A percentile compares a stretch with the other conserved stretches of the same genome.
phyloP scores from a whole-genome alignment of 2,113 vertebrate species.

The Engystomops pustulosus region DNA sequence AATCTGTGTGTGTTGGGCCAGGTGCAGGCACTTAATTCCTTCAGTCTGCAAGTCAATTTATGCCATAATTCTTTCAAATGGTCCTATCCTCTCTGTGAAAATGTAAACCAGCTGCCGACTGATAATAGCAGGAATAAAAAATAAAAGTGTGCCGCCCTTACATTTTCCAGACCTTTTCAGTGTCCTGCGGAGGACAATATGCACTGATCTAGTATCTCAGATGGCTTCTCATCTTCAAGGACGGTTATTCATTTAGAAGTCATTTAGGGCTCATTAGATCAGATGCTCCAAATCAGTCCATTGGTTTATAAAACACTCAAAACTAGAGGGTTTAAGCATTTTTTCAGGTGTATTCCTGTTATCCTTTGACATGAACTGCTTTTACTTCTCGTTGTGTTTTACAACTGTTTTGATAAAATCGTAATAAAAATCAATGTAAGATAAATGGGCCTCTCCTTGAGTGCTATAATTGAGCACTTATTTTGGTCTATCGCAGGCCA shows the following conservation, averaged over 20 bases:
- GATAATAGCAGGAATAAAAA: slow-evolving; percentile 75
- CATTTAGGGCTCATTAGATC: slow-evolving; percentile 17
- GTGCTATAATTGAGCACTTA: background rate
- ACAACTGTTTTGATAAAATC: background rate
- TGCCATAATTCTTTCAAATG: slow-evolving; percentile 80
- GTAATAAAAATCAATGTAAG: background rate
- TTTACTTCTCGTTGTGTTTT: background rate
- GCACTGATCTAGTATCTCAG: slow-evolving; percentile 62
- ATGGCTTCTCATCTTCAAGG: background rate
- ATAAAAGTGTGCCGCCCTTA: slow-evolving; percentile 61
- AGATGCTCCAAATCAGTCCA: background rate
- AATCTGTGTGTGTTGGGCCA: slow-evolving; percentile 77
- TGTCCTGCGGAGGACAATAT: slow-evolving; percentile 64
- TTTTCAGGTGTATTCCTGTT: background rate
- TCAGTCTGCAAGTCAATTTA: slow-evolving; percentile 80
- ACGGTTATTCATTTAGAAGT: background rate
- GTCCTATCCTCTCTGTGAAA: slow-evolving; percentile 74
- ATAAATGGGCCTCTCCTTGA: background rate
- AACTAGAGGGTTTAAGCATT: background rate
- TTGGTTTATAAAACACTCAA: background rate
- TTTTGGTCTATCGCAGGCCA: background rate
- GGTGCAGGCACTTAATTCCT: slow-evolving; percentile 78
- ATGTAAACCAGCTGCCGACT: slow-evolving; percentile 82
- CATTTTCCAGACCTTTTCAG: slow-evolving; percentile 64
- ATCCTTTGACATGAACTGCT: background rate